Conservation (phyloP, 1,140 invertebrate genomes). For the Lasaia peninsularis region DNA sequence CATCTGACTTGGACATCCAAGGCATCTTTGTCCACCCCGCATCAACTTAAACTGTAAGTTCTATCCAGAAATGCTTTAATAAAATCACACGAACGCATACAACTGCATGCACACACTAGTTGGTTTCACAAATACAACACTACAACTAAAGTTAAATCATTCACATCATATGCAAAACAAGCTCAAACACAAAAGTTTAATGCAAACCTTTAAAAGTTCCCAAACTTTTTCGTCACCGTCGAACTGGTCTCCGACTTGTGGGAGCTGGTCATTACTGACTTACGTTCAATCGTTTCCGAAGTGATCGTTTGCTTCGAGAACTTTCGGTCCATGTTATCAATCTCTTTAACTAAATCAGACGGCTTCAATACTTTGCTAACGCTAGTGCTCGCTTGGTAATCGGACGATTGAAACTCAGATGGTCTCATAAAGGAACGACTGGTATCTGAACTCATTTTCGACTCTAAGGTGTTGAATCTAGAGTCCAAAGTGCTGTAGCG, state of each 20-base stretch:
- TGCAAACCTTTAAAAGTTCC: conserved; percentile 64
- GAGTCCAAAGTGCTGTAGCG: conserved; percentile 66
- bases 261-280: conserved; percentile 74
- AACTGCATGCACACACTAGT: background rate
- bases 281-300: conserved; percentile 71
- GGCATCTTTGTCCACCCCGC: too few relatives aligned
- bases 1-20: too few relatives aligned
- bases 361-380: conserved; percentile 59
- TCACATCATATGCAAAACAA: conserved; percentile 13
- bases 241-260: conserved; percentile 73
- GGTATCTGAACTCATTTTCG: conserved; percentile 68
- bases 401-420: conserved; percentile 63
- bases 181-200: conserved; percentile 13
- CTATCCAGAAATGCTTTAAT: background rate
- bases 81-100: background rate
- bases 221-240: conserved; percentile 75
- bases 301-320: conserved; percentile 71
- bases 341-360: conserved; percentile 60
- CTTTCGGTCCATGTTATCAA: conserved; percentile 66
- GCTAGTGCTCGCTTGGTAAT: conserved; percentile 48
- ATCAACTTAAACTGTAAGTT: too few relatives aligned
- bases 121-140: background rate
- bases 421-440: conserved; percentile 74
- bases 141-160: conserved; percentile 1
- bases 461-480: conserved; percentile 66